A percentile compares a stretch with the other conserved stretches of the same genome.
Conservation (phyloP, 2,113 vertebrate genomes). For the Cricetomys ansorgei region DNA sequence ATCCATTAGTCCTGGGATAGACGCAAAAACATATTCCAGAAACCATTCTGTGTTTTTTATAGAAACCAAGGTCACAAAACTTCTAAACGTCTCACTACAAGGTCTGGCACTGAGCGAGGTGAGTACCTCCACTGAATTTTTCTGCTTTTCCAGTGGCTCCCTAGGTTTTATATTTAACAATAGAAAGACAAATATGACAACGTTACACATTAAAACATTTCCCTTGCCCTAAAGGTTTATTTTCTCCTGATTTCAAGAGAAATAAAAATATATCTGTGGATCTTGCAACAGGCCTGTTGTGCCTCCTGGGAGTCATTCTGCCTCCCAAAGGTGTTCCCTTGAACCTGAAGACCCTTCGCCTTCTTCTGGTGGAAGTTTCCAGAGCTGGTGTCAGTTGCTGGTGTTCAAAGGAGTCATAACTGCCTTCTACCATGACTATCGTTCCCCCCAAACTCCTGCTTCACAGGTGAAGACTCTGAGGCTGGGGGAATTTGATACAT, state of each 20-base stretch:
- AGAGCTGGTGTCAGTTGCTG: background rate
- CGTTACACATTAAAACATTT: background rate
- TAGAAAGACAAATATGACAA: background rate
- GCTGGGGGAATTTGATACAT: rapidly evolving
- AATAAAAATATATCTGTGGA: background rate
- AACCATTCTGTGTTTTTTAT: no score
- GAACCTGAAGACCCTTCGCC: rapidly evolving
- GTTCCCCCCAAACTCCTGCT: background rate
- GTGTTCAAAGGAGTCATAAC: background rate
- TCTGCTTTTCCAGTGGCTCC: no score
- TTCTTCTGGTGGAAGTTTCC: rapidly evolving
- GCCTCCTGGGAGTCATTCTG: rapidly evolving
- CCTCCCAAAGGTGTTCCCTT: rapidly evolving
- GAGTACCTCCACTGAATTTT: background rate
- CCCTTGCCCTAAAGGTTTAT: background rate
- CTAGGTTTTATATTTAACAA: background rate
- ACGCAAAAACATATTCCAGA: no score
- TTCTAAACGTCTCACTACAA: no score
- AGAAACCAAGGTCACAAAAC: no score
- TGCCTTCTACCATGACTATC: rapidly evolving
- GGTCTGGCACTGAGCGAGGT: background rate
- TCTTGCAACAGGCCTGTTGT: background rate
- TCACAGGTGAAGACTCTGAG: background rate
- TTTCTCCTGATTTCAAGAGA: background rate
- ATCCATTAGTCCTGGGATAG: no score